Percentiles rank a stretch among this genome's conserved stretches.
Evolutionary conservation across 2,797 vertebrate species (phyloP).

Genomic region (Chromobotia macracanthus): DNA sequence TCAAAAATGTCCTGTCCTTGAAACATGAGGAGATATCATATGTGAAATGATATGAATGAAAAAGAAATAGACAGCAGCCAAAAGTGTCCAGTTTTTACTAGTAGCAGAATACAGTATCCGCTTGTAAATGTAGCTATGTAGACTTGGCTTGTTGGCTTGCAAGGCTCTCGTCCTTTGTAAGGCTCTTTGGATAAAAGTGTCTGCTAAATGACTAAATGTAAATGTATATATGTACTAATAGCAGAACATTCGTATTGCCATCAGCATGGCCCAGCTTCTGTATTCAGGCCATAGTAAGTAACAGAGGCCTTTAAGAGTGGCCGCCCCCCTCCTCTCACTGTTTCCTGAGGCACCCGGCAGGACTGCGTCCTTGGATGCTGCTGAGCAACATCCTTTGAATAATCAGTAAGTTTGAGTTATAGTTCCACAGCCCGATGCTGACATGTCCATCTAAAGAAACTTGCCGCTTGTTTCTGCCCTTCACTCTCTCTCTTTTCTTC

Average conservation of each 20-base stretch:
- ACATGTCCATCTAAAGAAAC: constrained; percentile 60
- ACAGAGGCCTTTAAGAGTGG: constrained; percentile 55
- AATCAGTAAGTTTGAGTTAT: constrained; percentile 66
- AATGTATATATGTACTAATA: constrained; percentile 11
- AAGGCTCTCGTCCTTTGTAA: too few species aligned
- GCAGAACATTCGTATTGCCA: constrained; percentile 21
- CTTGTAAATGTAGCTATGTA: too few species aligned
- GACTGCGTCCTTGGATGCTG: constrained; percentile 63
- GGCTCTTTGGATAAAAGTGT: too few species aligned
- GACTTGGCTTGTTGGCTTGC: too few species aligned
- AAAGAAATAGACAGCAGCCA: too few species aligned
- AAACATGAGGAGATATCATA: too few species aligned
- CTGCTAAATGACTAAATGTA: too few species aligned
- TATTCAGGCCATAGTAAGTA: constrained; percentile 40
- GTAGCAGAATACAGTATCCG: too few species aligned
- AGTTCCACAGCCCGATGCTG: constrained; percentile 56
- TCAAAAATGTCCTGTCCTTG: not conserved
- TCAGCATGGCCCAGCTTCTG: constrained; percentile 34
- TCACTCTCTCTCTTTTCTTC: constrained; percentile 8
- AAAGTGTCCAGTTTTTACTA: too few species aligned
- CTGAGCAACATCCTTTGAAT: constrained; percentile 62
- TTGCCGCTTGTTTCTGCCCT: constrained; percentile 45
- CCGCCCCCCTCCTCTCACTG: constrained; percentile 36
- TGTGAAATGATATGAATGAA: too few species aligned
- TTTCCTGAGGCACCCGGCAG: constrained; percentile 53